These are phyloP conservation scores for Venustaconcha ellipsiformis DNA, from an alignment of 1,140 invertebrate genomes.

Conservation along the genomic window DNA sequence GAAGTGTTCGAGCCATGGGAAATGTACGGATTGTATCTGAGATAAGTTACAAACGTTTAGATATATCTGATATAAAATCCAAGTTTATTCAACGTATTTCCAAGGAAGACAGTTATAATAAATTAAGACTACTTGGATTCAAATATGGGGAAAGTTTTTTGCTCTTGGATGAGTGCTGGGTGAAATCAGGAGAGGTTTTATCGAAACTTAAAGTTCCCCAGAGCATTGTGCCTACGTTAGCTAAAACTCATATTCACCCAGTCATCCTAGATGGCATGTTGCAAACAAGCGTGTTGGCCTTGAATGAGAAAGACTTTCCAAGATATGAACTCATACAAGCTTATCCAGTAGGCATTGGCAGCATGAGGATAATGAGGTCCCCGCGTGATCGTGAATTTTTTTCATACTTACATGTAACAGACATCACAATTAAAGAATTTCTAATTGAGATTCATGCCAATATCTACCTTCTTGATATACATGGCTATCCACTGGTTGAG, in stretches of 20 bases:
- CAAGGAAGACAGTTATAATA: conserved; percentile 3
- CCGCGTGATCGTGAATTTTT: not conserved
- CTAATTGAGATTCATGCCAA: conserved; percentile 13
- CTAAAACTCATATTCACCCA: conserved; percentile 7
- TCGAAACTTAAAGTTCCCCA: conserved; percentile 2
- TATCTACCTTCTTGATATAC: conserved; percentile 5
- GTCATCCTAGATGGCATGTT: conserved; percentile 19
- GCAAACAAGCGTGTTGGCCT: conserved; percentile 4
- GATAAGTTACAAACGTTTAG: not conserved
- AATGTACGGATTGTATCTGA: not conserved
- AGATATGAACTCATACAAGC: not conserved
- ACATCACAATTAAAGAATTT: conserved; percentile 4
- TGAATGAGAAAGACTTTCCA: not conserved
- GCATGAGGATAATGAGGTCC: conserved; percentile 3
- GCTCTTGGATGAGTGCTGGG: not conserved
- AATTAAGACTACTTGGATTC: conserved; percentile 15
- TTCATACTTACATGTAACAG: conserved; percentile 4
- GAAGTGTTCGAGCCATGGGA: conserved; percentile 12
- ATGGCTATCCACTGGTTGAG: not conserved
- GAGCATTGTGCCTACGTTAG: not conserved
- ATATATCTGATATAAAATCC: conserved; percentile 8
- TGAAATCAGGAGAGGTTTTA: conserved; percentile 3
- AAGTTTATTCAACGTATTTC: not conserved
- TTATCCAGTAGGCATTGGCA: conserved; percentile 11
- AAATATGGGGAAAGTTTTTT: conserved; percentile 12